These are phyloP conservation scores for Laodelphax striatellus DNA, from an alignment of 1,140 invertebrate species.

Conservation along the genomic window DNA sequence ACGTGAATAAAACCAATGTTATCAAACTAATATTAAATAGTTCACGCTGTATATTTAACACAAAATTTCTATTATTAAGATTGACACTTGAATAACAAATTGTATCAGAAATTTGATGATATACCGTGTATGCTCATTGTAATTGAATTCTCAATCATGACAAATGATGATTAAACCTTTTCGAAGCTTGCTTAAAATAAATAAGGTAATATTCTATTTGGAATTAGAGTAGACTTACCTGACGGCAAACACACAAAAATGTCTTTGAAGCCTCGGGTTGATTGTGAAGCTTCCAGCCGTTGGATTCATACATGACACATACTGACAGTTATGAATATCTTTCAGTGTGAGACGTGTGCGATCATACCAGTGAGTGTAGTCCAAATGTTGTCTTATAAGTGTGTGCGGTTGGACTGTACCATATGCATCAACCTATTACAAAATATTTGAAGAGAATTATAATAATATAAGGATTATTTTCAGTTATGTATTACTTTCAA, in stretches of 20 bases:
- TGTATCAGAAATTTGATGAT: too few species aligned
- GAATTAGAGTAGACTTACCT: constrained; percentile 18
- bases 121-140: too few species aligned
- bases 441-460: not conserved
- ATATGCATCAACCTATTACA: constrained; percentile 61
- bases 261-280: constrained; percentile 83
- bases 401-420: constrained; percentile 95
- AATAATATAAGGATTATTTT: not conserved
- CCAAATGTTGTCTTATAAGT: constrained; percentile 85
- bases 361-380: constrained; percentile 94
- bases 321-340: constrained; percentile 94
- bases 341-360: constrained; percentile 80
- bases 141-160: too few species aligned
- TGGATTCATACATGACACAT: constrained; percentile 95
- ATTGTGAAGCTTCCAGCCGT: constrained; percentile 95
- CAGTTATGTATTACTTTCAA: too few species aligned
- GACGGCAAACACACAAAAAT: constrained; percentile 90
- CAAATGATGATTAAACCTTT: too few species aligned
- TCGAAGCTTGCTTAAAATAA: too few species aligned
- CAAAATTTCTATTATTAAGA: too few species aligned
- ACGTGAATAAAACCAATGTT: too few species aligned
- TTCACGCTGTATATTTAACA: too few species aligned
- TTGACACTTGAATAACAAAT: too few species aligned
- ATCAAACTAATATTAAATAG: too few species aligned
- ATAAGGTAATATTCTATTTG: too few species aligned